These are phyloP conservation scores for Priocnemis perturbator DNA, from an alignment of 2,888 invertebrate species.

Conservation along the genomic window DNA sequence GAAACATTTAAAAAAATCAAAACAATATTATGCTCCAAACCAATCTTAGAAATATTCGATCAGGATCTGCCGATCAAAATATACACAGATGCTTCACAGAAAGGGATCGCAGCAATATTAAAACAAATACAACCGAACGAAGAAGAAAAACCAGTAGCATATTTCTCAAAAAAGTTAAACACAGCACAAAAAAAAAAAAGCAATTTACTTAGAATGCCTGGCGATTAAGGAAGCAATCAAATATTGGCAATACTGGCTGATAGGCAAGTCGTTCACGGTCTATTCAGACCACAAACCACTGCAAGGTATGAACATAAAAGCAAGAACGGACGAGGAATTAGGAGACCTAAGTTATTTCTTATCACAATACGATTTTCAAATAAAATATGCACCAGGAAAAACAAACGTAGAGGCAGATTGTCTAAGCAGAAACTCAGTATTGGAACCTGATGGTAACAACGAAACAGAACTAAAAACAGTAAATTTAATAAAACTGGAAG, in stretches of 20 bases:
- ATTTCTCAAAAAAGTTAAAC: no score
- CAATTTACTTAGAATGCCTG: no score
- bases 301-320: no score
- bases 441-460: no score
- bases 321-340: no score
- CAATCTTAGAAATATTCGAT: background rate
- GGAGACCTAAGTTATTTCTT: slow-evolving; percentile 43
- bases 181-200: no score
- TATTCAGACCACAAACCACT: no score
- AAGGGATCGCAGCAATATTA: background rate
- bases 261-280: slow-evolving; percentile 41
- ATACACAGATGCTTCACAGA: background rate
- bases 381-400: slow-evolving; percentile 45
- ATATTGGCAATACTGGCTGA: slow-evolving; percentile 49
- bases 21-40: background rate
- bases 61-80: background rate
- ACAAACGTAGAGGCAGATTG: slow-evolving; percentile 43
- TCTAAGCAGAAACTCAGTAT: no score
- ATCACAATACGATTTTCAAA: slow-evolving; percentile 51
- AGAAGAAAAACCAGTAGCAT: no score
- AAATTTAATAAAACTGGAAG: no score
- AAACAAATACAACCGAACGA: no score
- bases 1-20: slow-evolving; percentile 1
- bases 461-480: background rate
- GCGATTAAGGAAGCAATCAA: no score